These are phyloP conservation scores for Aphodius sticticus DNA, from an alignment of 2,888 invertebrate genomes.

Conservation along the genomic window DNA sequence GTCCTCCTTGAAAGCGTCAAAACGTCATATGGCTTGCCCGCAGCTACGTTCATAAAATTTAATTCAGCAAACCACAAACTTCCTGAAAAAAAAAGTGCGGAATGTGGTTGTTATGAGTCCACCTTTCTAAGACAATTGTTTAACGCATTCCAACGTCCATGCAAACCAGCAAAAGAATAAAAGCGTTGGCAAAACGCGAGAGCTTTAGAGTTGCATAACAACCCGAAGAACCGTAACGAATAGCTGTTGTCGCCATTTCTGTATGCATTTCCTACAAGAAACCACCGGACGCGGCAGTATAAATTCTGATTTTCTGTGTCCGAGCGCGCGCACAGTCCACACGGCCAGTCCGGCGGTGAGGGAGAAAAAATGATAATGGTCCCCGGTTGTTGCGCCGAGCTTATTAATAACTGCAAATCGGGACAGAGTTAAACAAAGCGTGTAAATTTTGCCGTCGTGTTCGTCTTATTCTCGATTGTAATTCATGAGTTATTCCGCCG, in stretches of 20 bases:
- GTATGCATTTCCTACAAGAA: slow-evolving; percentile 18
- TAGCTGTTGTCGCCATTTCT: neutral
- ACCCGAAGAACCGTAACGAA: slow-evolving; percentile 14
- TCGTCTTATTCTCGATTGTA: neutral
- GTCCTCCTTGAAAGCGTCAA: too few species aligned
- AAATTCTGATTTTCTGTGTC: slow-evolving; percentile 5
- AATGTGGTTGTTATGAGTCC: neutral
- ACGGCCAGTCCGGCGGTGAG: neutral
- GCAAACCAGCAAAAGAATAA: neutral
- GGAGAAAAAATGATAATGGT: neutral
- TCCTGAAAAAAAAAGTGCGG: neutral
- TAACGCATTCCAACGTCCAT: neutral
- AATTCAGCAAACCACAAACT: too few species aligned
- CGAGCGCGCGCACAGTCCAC: neutral
- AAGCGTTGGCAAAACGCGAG: slow-evolving; percentile 7
- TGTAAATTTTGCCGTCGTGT: neutral
- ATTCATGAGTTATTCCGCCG: neutral
- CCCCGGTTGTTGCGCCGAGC: neutral
- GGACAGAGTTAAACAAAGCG: neutral
- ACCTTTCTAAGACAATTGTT: neutral
- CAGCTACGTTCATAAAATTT: too few species aligned
- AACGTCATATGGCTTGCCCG: too few species aligned
- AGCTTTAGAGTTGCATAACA: slow-evolving; percentile 14
- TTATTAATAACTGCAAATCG: neutral
- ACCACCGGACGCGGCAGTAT: slow-evolving; percentile 17